Conservation (phyloP, 1,140 invertebrate genomes). For the Onthophagus taurus region DNA sequence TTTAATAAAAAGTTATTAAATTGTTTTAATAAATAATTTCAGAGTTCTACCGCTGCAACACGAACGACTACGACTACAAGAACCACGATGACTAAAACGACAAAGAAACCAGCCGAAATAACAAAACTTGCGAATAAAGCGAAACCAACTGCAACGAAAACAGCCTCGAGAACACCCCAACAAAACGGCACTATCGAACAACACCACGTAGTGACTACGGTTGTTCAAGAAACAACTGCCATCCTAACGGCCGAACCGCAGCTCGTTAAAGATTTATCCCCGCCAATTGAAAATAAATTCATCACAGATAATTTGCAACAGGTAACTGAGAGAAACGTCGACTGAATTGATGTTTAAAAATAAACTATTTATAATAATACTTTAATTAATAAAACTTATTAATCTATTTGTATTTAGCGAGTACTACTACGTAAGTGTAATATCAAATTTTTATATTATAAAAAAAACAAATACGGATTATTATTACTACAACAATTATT, state of each 20-base stretch:
- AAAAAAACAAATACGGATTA: too few species aligned
- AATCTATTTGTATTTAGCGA: too few species aligned
- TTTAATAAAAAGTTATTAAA: too few species aligned
- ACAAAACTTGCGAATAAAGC: slow-evolving; percentile 17
- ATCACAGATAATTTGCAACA: slow-evolving; percentile 16
- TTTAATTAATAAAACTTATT: background rate
- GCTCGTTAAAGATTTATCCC: slow-evolving; percentile 32
- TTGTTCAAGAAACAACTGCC: slow-evolving; percentile 27
- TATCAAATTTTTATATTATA: slow-evolving; percentile 28
- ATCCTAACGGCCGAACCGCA: slow-evolving; percentile 21
- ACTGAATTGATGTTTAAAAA: slow-evolving; percentile 19
- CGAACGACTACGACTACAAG: slow-evolving; percentile 19
- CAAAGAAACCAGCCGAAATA: slow-evolving; percentile 27
- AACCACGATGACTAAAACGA: slow-evolving; percentile 22
- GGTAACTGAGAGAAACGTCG: slow-evolving; percentile 16
- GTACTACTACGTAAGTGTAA: slow-evolving; percentile 26
- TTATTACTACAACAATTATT: too few species aligned
- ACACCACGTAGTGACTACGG: slow-evolving; percentile 25
- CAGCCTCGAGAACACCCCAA: slow-evolving; percentile 19
- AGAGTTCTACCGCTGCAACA: slow-evolving; percentile 2
- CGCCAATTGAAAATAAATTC: slow-evolving; percentile 30
- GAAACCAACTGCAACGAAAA: slow-evolving; percentile 21
- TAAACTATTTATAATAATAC: slow-evolving; percentile 10
- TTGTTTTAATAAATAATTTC: background rate
- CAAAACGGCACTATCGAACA: slow-evolving; percentile 25